Conservation (phyloP, 2,888 invertebrate genomes). For the Chydorus sphaericus region DNA sequence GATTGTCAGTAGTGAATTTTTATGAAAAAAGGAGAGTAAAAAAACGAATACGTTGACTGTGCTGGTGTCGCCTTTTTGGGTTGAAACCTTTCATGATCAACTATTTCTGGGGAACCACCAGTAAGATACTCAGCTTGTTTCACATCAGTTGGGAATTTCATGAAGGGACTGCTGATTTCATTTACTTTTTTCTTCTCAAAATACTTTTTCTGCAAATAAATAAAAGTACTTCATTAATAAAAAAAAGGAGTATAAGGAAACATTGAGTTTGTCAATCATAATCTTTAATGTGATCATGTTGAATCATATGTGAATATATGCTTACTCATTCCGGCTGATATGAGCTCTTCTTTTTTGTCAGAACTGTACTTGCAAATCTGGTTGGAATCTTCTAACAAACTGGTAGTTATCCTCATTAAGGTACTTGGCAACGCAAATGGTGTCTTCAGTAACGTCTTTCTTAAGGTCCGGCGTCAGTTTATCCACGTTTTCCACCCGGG, state of each 20-base stretch:
- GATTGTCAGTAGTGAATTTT: constrained; percentile 25
- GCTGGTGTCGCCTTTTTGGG: constrained; percentile 23
- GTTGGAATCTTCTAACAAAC: constrained; percentile 47
- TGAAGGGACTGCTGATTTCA: constrained; percentile 31
- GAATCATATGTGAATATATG: constrained; percentile 19
- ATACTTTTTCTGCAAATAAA: no score
- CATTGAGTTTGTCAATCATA: background rate
- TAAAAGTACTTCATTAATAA: no score
- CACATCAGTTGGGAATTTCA: constrained; percentile 64
- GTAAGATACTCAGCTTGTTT: constrained; percentile 54
- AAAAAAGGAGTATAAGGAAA: background rate
- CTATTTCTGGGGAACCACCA: constrained; percentile 52
- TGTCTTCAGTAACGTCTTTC: constrained; percentile 11
- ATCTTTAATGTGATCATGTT: background rate
- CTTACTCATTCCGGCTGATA: constrained; percentile 67
- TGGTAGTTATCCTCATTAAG: constrained; percentile 50
- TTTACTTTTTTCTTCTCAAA: constrained; percentile 18
- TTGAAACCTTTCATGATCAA: constrained; percentile 41
- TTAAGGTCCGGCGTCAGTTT: constrained; percentile 45
- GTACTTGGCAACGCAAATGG: constrained; percentile 63
- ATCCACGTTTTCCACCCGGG: constrained; percentile 54
- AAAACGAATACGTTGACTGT: background rate
- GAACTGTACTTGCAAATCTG: constrained; percentile 63
- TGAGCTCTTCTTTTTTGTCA: constrained; percentile 60
- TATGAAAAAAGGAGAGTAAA: constrained; percentile 18